Conservation (phyloP, 2,113 vertebrate genomes). For the Talpa occidentalis region DNA sequence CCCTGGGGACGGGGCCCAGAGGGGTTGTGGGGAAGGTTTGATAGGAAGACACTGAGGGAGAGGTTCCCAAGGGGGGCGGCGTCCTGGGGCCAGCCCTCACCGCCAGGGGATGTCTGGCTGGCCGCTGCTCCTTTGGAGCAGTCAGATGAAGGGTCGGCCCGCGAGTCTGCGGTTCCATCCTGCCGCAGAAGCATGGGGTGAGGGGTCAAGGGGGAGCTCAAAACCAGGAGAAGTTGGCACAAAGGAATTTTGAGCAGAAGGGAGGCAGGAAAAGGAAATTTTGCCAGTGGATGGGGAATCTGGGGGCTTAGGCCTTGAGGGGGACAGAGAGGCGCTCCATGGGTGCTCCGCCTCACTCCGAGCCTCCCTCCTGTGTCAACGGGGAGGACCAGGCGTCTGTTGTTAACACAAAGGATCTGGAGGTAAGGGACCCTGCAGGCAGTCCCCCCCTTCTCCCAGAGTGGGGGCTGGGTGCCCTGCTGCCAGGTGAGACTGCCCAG, state of each 20-base stretch:
- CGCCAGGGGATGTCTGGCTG: neutral
- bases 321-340: neutral
- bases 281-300: neutral
- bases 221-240: neutral
- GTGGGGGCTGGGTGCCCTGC: conserved; percentile 48
- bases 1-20: neutral
- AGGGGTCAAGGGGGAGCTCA: neutral
- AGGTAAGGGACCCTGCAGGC: conserved; percentile 87
- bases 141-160: neutral
- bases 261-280: neutral
- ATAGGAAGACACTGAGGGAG: neutral
- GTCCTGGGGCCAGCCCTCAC: neutral
- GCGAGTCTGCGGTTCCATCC: too few species aligned
- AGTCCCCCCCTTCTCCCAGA: conserved; percentile 23
- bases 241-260: neutral
- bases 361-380: conserved; percentile 91
- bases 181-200: neutral
- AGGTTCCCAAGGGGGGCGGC: neutral
- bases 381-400: conserved; percentile 89
- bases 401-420: conserved; percentile 91
- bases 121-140: neutral
- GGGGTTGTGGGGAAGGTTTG: neutral
- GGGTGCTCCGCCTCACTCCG: conserved; percentile 69
- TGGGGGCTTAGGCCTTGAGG: neutral
- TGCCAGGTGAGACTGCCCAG: conserved; percentile 51